Evolutionary conservation across 2,797 vertebrate species (phyloP), one percentile per base, ranked within the genome.

Genomic region (Antrozous pallidus): DNA sequence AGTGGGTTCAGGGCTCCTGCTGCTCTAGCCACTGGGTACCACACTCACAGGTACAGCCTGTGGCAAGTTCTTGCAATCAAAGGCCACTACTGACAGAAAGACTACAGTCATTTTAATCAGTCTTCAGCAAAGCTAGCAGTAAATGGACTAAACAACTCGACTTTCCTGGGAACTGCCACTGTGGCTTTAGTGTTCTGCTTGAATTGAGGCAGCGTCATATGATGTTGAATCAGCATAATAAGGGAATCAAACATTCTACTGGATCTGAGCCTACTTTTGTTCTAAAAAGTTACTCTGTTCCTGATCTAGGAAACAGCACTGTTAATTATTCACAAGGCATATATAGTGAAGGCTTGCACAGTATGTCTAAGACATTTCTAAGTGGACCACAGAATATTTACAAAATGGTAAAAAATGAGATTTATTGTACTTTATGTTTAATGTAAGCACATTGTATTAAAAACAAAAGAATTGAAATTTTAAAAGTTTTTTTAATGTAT

Each of bases 81-180:
- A 93, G 96, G 45, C 61, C 83, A 91, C 94, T 92, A 95, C 86
- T 93, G 49, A 84, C 90, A 96, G 94, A 61, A 95, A 93, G 94
- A 93, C 38, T 61, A 45, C 89, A 96, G 94, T 94, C 91, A 91
- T 94, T 91, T 79, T 96, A 97, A 97, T 97, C 97, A 97, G 86
- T 88, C 88, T 73, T 70, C 80, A 45, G 83, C 85, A 94, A 96
- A 97, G 92, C 93, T 94, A 93, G 42, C 73, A 96, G 70, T 71
- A 94, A 95, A 74, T 49, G 74, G 75, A 31, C 54, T 94, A 94
- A 97, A 70, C 81, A 69, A 70, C 86, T 95, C 80, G 54, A 92
- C 91, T 94, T 94, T 94, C 87, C 96, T 96, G 85, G 24, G 94
- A 95, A 95, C 78, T 97, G 75, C 61, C 49, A 40, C 86, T 94